Conservation (phyloP, 1,140 invertebrate genomes). For the Drosophila nigrodunni region DNA sequence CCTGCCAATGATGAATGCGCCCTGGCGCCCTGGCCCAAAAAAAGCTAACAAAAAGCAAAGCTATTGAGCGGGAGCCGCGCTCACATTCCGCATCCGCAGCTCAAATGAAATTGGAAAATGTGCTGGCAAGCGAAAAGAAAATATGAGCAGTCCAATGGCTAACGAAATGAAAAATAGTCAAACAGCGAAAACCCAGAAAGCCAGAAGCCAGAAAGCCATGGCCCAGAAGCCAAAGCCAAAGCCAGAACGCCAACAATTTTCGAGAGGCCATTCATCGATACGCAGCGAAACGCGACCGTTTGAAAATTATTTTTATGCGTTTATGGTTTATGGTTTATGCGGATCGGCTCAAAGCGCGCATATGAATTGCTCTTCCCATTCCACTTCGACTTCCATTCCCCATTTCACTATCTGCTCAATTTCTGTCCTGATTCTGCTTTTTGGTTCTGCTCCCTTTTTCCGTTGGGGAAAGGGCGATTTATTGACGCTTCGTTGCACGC, state of each 20-base stretch:
- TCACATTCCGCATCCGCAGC: slow-evolving; percentile 75
- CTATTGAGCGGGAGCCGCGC: slow-evolving; percentile 41
- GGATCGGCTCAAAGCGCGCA: slow-evolving; percentile 54
- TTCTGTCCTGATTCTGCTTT: neutral
- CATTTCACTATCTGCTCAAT: neutral
- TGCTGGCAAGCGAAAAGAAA: slow-evolving; percentile 77
- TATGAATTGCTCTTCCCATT: slow-evolving; percentile 39
- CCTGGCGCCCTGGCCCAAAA: slow-evolving; percentile 22
- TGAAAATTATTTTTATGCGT: slow-evolving; percentile 60
- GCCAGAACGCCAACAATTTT: slow-evolving; percentile 67
- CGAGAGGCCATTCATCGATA: slow-evolving; percentile 71
- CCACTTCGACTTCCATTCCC: neutral
- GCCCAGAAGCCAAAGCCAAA: neutral
- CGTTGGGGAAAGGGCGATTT: slow-evolving; percentile 44
- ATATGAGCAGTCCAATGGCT: slow-evolving; percentile 54
- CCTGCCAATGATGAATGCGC: slow-evolving; percentile 73
- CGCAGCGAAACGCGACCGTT: slow-evolving; percentile 41
- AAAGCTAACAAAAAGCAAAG: slow-evolving; percentile 11
- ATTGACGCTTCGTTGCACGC: slow-evolving; percentile 71
- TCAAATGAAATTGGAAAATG: slow-evolving; percentile 82
- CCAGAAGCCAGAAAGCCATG: slow-evolving; percentile 6
- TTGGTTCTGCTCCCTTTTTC: neutral
- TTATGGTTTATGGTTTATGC: slow-evolving; percentile 76
- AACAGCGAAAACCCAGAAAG: slow-evolving; percentile 46
- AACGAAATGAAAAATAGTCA: slow-evolving; percentile 80